Evolutionary conservation across 2,888 invertebrate species (phyloP), one percentile per base, ranked within the genome.

Genomic region (Parasteatoda lunata): DNA sequence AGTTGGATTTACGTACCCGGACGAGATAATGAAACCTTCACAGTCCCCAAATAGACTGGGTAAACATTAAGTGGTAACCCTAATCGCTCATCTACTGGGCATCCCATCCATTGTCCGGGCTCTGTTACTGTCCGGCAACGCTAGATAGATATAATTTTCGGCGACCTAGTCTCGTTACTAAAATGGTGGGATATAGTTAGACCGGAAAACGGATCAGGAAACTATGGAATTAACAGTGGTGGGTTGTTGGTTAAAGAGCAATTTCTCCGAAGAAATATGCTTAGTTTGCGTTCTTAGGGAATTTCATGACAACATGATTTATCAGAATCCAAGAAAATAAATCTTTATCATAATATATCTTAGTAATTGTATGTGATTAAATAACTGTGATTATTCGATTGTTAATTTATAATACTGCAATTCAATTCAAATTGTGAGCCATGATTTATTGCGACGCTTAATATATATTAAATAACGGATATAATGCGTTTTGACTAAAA

Each of bases 21-120:
- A 7, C 8, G 69, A 52, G 81, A 75, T 81, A 81, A 81, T 81
- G 75, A 81, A 81, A 75, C 81, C 59, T 49, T 48, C 30, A 30
- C n/a, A 11, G n/a, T 45, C 2, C 15, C 5, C 54, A 47, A 69
- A 54, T 54, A 48, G 54, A 13, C 69, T n/a, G 4, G 11, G 48
- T 69, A 80, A 66, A 51, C 80, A 73, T 65, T 72, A 72, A 30
- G 13, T 51, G 72, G 15, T 52, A 45, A 30, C 47, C 45, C 13
- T n/a, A 49, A 47, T 47, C 51, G 66, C 72, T 71, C 79, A 71
- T 79, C 80, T 52, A 54, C 54, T 30, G n/a, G n/a, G 69, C 47
- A 47, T n/a, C 49, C 30, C 80, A 80, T 80, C 73, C 52, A 80
- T 80, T 80, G 80, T 80, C 52, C 66, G 52, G 52, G 73, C 70